Percentiles rank a stretch among this genome's conserved stretches.
Conservation (phyloP, 1,140 invertebrate species). For the Sipha flava region DNA sequence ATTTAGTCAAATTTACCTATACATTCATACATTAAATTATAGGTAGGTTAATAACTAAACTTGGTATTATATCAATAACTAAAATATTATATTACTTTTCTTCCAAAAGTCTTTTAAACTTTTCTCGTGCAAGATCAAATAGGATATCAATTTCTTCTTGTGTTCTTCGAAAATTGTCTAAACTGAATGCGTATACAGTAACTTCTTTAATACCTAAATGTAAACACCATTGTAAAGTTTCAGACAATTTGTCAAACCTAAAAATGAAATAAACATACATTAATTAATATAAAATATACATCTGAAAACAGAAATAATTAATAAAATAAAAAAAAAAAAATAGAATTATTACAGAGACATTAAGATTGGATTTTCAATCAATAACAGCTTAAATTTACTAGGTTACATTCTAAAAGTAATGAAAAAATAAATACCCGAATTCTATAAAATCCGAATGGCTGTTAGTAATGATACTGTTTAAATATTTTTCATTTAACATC, state of each 20-base stretch:
- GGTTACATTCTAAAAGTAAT: too few relatives aligned
- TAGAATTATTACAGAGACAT: too few relatives aligned
- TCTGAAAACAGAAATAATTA: too few relatives aligned
- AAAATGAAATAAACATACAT: conserved; percentile 34
- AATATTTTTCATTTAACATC: too few relatives aligned
- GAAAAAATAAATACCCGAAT: too few relatives aligned
- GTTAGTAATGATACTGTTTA: too few relatives aligned
- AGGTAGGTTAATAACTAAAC: conserved; percentile 34
- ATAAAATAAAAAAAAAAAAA: too few relatives aligned
- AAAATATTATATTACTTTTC: conserved; percentile 60
- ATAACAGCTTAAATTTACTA: too few relatives aligned
- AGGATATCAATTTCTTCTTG: conserved; percentile 84
- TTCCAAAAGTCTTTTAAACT: conserved; percentile 74
- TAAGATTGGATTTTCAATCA: too few relatives aligned
- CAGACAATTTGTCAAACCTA: conserved; percentile 84
- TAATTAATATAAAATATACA: neutral
- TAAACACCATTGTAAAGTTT: conserved; percentile 83
- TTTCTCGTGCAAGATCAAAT: conserved; percentile 79
- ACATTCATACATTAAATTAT: neutral
- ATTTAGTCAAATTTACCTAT: neutral
- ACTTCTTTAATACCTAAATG: conserved; percentile 70
- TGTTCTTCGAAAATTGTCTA: conserved; percentile 96
- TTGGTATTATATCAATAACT: neutral
- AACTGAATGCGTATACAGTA: conserved; percentile 98
- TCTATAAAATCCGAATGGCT: too few relatives aligned